Evolutionary conservation across 2,113 vertebrate genomes (phyloP), one percentile per base, ranked within the genome.

Genomic region (Pelmatolapia mariae): DNA sequence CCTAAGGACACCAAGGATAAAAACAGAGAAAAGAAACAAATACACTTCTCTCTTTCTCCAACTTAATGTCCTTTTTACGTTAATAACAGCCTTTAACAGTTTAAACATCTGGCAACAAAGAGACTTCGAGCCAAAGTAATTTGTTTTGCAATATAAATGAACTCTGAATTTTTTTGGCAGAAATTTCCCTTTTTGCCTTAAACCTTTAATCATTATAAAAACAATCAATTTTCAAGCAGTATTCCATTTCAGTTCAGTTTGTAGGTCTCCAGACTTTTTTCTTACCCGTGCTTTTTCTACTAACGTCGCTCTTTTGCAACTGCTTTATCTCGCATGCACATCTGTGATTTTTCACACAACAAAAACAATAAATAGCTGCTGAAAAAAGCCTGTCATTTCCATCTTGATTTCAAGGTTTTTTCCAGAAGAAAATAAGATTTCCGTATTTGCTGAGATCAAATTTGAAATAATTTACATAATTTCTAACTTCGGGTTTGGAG

Each of bases 1-100:
- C 40, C n/a, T 50, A 68, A 78, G 18, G 45, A 50, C 26, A 52
- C 73, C 47, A n/a, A 52, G 7, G 73, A 52, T 29, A 78, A 78
- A 78, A 52, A n/a, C 45, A 78, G 73, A 52, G 73, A 52, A 78
- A 31, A 52, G 73, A 78, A 59, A 52, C 15, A 29, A 73, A 76
- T 24, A 31, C 7, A 19, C 19, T 16, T 85, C 22, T 22, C 4
- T 73, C 16, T 33, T 29, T 79, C 10, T 43, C 15, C 63, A 68
- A 24, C 52, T 66, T 79, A 47, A 79, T 3, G 68, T 22, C 13
- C 26, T 82, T 73, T 63, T 85, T 81, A 78, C 11, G 26, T 76
- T 84, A 63, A 29, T 84, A 76, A 86, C 26, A 80, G 10, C 38
- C 52, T 50, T 61, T 29, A 43, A 89, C 31, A 19, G 43, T 61